A percentile compares a stretch with the other conserved stretches of the same genome.
phyloP scores from a whole-genome alignment of 2,888 invertebrate genomes.

The Cheilosia scutellata region DNA sequence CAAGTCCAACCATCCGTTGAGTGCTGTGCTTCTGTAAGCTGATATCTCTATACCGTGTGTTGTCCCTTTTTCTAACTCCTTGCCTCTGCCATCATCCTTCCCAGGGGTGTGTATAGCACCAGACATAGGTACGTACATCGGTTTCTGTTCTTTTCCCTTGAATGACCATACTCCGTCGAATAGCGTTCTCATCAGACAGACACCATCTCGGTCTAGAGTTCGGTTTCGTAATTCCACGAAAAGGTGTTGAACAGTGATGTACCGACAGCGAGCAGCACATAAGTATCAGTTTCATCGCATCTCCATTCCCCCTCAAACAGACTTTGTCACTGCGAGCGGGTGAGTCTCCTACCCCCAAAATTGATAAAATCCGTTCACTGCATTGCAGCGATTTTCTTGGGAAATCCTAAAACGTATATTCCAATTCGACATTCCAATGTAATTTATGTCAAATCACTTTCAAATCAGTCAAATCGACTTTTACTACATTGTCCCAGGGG shows the following conservation, averaged over 20 bases:
- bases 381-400: constrained; percentile 28
- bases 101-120: constrained; percentile 63
- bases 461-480: constrained; percentile 71
- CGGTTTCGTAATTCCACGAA: constrained; percentile 74
- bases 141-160: constrained; percentile 56
- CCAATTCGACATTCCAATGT: constrained; percentile 64
- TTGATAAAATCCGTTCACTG: constrained; percentile 28
- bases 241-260: constrained; percentile 75
- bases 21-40: constrained; percentile 63
- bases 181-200: constrained; percentile 66
- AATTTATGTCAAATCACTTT: constrained; percentile 74
- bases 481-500: constrained; percentile 66
- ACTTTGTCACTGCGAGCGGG: background rate
- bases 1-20: constrained; percentile 40
- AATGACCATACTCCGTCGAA: constrained; percentile 55
- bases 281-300: constrained; percentile 65
- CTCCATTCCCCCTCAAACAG: constrained; percentile 1
- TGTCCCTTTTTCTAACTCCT: constrained; percentile 51
- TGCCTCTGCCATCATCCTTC: constrained; percentile 51
- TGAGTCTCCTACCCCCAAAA: constrained; percentile 35
- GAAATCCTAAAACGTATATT: constrained; percentile 52
- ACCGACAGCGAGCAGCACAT: constrained; percentile 67
- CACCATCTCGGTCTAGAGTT: constrained; percentile 70
- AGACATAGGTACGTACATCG: constrained; percentile 51
- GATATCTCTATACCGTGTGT: constrained; percentile 46